A percentile compares a stretch with the other conserved stretches of the same genome.
phyloP scores from a whole-genome alignment of 2,797 vertebrate genomes.

The Pachyuromys duprasi region DNA sequence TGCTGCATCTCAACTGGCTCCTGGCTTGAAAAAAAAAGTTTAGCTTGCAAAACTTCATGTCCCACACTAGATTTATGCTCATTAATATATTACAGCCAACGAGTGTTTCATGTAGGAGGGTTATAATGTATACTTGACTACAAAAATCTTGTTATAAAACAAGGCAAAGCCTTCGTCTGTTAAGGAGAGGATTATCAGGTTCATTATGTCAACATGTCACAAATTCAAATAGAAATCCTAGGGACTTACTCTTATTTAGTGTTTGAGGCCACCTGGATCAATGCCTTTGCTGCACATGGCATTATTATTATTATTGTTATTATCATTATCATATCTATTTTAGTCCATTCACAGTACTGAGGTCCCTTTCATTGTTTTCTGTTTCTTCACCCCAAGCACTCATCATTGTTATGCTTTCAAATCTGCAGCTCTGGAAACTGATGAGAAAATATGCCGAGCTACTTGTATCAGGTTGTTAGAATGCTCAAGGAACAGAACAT shows the following conservation, averaged over 20 bases:
- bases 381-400: neutral
- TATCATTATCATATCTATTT: neutral
- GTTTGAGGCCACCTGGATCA: neutral
- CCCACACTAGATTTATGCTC: neutral
- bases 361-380: neutral
- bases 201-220: neutral
- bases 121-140: neutral
- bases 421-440: neutral
- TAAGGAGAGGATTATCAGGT: conserved; percentile 15
- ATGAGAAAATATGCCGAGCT: neutral
- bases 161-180: neutral
- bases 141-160: neutral
- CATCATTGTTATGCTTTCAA: neutral
- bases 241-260: neutral
- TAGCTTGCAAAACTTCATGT: neutral
- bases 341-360: neutral
- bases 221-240: neutral
- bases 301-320: neutral
- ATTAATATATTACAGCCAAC: neutral
- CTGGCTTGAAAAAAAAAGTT: neutral
- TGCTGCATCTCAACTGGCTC: neutral
- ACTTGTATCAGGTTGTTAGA: neutral
- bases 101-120: neutral
- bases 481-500: neutral
- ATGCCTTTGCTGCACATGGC: neutral